Conservation (phyloP, 2,113 vertebrate genomes). For the Tachuris rubrigastra region DNA sequence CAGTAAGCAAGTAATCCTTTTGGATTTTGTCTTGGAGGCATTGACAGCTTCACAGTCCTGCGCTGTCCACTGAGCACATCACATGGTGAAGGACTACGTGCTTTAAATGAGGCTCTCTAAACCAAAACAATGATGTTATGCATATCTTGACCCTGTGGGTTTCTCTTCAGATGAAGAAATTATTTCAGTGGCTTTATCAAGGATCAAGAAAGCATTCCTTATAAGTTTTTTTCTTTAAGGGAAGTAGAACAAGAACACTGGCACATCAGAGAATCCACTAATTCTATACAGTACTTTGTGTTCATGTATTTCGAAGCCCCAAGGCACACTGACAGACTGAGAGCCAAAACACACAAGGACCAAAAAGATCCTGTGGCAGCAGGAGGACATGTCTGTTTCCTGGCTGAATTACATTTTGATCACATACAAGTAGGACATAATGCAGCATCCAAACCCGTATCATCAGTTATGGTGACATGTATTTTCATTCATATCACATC, state of each 20-base stretch:
- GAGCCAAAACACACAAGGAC: background rate
- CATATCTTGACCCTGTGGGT: background rate
- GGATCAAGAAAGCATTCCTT: background rate
- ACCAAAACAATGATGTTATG: fast-evolving
- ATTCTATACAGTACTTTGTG: background rate
- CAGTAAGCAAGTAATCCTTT: background rate
- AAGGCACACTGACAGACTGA: background rate
- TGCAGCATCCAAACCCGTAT: background rate
- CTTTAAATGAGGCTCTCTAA: background rate
- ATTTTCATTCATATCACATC: background rate
- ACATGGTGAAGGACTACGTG: background rate
- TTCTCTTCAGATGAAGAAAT: background rate
- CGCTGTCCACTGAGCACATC: background rate
- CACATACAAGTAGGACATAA: background rate
- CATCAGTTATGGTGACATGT: background rate
- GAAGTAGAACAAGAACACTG: background rate
- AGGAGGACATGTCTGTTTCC: background rate
- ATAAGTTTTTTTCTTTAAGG: background rate
- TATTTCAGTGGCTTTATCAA: background rate
- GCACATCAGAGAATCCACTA: background rate
- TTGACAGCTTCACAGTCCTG: background rate
- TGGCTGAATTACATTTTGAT: fast-evolving
- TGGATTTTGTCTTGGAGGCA: background rate
- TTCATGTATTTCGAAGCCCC: background rate
- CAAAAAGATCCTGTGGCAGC: background rate